Evolutionary conservation across 2,888 invertebrate genomes (phyloP), one percentile per base, ranked within the genome.

Genomic region (Caenorhabditis panamensis): DNA sequence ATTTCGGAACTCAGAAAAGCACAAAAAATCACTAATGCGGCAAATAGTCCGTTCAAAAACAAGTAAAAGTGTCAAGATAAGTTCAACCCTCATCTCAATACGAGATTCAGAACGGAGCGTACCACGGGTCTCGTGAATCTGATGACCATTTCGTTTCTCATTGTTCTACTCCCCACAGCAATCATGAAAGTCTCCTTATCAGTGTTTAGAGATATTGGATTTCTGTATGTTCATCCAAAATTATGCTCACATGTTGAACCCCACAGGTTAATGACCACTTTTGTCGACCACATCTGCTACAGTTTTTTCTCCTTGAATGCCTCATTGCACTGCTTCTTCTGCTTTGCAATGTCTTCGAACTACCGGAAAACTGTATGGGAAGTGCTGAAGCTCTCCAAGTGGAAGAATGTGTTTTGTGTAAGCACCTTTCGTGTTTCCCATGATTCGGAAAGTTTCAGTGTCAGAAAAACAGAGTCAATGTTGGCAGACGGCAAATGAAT

Each of bases 101-200:
- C 4, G 31, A n/a, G 5, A 49, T 59, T 31, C 16, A 68, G 68
- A 13, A 51, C 69, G 1, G 69, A 69, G 20, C 36, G 22, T 26
- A 59, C 61, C 1, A 71, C 69, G 0, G 20, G 9, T 18, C 37
- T 71, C 20, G 69, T 71, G 1, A 62, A 62, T 16, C 26, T 62
- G 11, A 53, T 62, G 41, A 37, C 69, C 0, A 5, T 54, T 1
- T 51, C 62, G 13, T 49, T 71, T 22, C 62, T 71, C 22, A 20
- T 62, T 6, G 69, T 53, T n/a, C 47, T 51, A 9, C 61, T 71
- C 5, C 69, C 69, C 11, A 47, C 61, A n/a, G 69, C 61, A 16
- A 31, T 71, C 11, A n/a, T 36, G 20, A 44, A 41, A 0, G 13
- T 53, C 1, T 28, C 54, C 31, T 53, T 62, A 44, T 53, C 59